Conservation (phyloP, 2,113 vertebrate genomes). For the Arenaria interpres region DNA sequence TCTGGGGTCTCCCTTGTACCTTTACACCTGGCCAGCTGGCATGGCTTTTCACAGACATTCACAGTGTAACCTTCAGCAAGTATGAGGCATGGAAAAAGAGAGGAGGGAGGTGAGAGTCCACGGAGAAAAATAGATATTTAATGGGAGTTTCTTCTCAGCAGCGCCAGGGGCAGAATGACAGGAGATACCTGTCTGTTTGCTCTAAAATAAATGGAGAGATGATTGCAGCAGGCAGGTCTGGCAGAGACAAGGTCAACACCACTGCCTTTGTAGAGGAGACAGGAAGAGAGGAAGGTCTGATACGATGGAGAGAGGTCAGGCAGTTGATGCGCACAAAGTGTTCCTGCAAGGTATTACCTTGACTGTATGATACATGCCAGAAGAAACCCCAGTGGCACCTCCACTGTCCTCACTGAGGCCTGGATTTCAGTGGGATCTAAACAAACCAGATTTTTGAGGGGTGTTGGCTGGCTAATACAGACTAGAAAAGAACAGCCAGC, state of each 20-base stretch:
- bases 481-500: not conserved
- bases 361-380: fast-evolving
- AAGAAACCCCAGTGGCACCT: not conserved
- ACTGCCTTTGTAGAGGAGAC: not conserved
- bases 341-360: not conserved
- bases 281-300: not conserved
- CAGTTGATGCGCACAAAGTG: not conserved
- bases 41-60: not conserved
- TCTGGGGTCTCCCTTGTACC: fast-evolving
- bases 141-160: not conserved
- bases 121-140: not conserved
- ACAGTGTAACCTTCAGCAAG: not conserved
- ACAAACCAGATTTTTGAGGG: not conserved
- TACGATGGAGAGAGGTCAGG: not conserved
- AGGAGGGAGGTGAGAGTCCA: not conserved
- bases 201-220: not conserved
- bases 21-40: not conserved
- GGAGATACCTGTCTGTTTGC: not conserved
- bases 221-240: not conserved
- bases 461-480: not conserved
- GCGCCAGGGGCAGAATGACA: not conserved
- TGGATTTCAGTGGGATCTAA: not conserved
- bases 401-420: not conserved
- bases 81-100: not conserved
- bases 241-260: not conserved